Evolutionary conservation across 2,888 invertebrate genomes (phyloP).

Genomic region (Eremobia ochroleuca): DNA sequence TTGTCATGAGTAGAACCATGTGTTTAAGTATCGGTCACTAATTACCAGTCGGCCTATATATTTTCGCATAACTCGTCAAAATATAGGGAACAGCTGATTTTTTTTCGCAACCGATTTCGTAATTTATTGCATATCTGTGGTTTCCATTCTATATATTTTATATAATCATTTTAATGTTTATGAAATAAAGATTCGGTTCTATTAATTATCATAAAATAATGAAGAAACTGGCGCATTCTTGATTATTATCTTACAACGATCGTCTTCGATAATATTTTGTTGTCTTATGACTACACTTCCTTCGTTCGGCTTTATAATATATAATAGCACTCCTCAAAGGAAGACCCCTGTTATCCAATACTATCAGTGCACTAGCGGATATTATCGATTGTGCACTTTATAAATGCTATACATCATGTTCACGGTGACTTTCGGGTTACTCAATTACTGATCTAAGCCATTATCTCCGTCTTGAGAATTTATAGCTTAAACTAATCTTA

Average conservation of each 20-base stretch:
- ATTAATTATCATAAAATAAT: neutral
- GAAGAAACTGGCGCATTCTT: neutral
- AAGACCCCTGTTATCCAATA: conserved; percentile 20
- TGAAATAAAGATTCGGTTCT: too few relatives aligned
- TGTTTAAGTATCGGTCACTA: too few relatives aligned
- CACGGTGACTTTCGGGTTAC: too few relatives aligned
- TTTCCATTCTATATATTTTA: neutral
- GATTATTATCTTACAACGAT: neutral
- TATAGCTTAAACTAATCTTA: neutral
- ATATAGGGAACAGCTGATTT: too few relatives aligned
- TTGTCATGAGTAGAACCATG: too few relatives aligned
- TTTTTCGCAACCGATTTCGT: too few relatives aligned
- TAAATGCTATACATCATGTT: too few relatives aligned
- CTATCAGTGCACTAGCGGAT: conserved; percentile 9
- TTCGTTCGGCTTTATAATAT: conserved; percentile 2
- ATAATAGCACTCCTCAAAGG: conserved; percentile 2
- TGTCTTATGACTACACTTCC: neutral
- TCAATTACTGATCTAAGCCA: neutral
- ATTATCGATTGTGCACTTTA: conserved; percentile 8
- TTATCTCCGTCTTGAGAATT: neutral
- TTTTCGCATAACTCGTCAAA: too few relatives aligned
- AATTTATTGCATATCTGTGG: too few relatives aligned
- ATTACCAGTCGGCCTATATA: too few relatives aligned
- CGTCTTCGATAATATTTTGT: neutral
- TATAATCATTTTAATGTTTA: neutral